These are phyloP conservation scores for Drosophila incognita DNA, from an alignment of 2,888 invertebrate species.

Conservation along the genomic window DNA sequence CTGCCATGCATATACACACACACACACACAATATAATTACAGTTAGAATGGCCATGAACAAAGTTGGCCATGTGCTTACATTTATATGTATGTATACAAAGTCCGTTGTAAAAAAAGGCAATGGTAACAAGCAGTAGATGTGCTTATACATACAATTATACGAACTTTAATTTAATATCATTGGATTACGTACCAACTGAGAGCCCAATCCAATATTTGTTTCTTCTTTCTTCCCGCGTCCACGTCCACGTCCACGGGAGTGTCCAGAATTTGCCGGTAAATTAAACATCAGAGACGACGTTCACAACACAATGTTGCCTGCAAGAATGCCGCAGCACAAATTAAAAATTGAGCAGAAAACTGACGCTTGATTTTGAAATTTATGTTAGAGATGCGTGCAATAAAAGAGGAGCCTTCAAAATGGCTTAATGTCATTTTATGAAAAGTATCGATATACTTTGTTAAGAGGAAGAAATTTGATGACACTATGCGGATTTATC, in stretches of 20 bases:
- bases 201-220: neutral
- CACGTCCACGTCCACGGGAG: conserved; percentile 61
- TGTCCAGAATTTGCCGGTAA: conserved; percentile 30
- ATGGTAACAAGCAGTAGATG: neutral
- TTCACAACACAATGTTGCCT: neutral
- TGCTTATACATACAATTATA: neutral
- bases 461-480: neutral
- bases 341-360: neutral
- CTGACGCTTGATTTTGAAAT: neutral
- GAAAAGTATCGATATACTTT: neutral
- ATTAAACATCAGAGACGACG: conserved; percentile 35
- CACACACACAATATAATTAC: neutral
- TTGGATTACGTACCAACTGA: conserved; percentile 40
- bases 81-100: neutral
- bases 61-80: neutral
- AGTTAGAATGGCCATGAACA: neutral
- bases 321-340: neutral
- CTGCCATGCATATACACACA: neutral
- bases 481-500: neutral
- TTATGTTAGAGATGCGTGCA: neutral
- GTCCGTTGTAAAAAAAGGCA: neutral
- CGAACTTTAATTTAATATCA: neutral
- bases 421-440: neutral
- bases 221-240: conserved; percentile 40
- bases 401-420: neutral